Percentiles rank a stretch among this genome's conserved stretches.
These are phyloP conservation scores for Cottus gobio DNA, from an alignment of 2,113 vertebrate genomes.

Conservation along the genomic window DNA sequence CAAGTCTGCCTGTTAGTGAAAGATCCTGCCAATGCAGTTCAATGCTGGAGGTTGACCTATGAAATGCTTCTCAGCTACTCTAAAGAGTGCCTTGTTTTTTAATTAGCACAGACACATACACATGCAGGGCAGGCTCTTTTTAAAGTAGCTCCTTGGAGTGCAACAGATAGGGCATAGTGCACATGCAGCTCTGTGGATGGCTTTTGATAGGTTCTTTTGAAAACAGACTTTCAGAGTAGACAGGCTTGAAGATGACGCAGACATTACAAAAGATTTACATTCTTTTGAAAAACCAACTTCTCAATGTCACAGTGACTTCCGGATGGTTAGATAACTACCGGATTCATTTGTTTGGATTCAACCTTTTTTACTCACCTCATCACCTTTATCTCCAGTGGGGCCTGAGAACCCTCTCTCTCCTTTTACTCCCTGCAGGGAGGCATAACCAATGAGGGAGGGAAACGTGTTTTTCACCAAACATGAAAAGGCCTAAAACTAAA, in stretches of 20 bases:
- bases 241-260: conserved; percentile 29
- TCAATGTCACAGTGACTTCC: conserved; percentile 53
- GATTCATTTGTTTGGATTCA: conserved; percentile 45
- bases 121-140: conserved; percentile 24
- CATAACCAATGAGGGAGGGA: conserved; percentile 24
- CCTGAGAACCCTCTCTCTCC: conserved; percentile 96
- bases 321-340: conserved; percentile 25
- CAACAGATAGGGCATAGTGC: conserved; percentile 25
- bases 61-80: conserved; percentile 33
- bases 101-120: conserved; percentile 29
- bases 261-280: conserved; percentile 62
- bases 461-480: conserved; percentile 44
- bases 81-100: conserved; percentile 42
- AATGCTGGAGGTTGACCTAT: conserved; percentile 46
- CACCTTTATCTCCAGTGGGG: conserved; percentile 91
- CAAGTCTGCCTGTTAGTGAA: conserved; percentile 20
- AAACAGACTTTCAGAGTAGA: conserved; percentile 27
- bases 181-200: conserved; percentile 18
- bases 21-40: conserved; percentile 23
- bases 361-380: conserved; percentile 87
- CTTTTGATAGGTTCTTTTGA: conserved; percentile 52
- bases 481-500: conserved; percentile 48
- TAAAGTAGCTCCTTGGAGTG: conserved; percentile 37
- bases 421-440: conserved; percentile 90
- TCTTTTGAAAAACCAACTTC: conserved; percentile 44